Evolutionary conservation across 1,140 invertebrate genomes (phyloP), one percentile per base, ranked within the genome.

Genomic region (Bombus confusus): DNA sequence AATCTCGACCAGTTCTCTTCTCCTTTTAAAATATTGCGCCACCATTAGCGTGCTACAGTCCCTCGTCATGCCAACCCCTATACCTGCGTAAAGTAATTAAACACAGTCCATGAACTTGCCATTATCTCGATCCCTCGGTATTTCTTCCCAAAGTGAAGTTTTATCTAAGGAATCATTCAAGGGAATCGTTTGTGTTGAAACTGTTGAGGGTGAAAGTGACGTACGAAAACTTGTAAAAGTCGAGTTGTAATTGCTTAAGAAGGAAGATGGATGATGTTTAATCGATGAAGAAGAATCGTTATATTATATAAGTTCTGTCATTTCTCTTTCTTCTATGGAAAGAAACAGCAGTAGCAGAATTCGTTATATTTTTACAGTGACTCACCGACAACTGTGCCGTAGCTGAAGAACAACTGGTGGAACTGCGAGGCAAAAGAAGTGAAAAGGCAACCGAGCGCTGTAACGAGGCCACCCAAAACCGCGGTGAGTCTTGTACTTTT

Each of bases 401-500:
- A 98, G 95, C 98, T 98, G 96, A 98, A 97, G 95, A 98, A 98
- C 43, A 98, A 95, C 92, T 99, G 98, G 95, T 98, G 98, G 93
- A 98, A 98, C 93, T 98, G 97, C 39, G 97, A 97, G 18, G 98
- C 98, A 93, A 98, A 99, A 41, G 97, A 97, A 10, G 98, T 98
- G 95, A 98, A 98, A 78, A 98, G 96, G 92, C 97, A 98, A 31
- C 98, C 98, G 2, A 98, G 95, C 1, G 98, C 97, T 2, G 97
- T 97, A 34, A 98, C 96, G 77, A 98, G 96, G 15, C 98, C 98
- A 59, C 98, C 98, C 86, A 98, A 96, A 3, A 98, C 98, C 2
- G 98, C 98, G 6, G 98, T 98, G n/a, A 98, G 96, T 80, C 98
- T 96, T 0, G 98, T 98, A 41, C 97, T 98, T 95, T 98, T 98